These are phyloP conservation scores for Epinotia bilunana DNA, from an alignment of 2,888 invertebrate species.

Conservation along the genomic window DNA sequence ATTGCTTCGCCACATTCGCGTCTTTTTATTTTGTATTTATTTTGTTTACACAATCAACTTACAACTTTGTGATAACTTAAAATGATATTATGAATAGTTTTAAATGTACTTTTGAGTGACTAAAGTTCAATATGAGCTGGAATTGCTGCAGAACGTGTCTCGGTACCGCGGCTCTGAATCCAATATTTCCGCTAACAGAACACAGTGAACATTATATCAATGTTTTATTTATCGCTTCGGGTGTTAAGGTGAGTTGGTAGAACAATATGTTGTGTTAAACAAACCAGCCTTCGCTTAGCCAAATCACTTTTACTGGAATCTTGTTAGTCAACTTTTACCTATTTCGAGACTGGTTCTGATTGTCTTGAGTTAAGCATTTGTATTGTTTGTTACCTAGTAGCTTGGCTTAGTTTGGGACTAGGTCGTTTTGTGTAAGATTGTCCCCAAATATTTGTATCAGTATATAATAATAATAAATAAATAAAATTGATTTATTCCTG, in stretches of 20 bases:
- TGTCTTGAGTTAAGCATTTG: no score
- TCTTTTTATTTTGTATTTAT: conserved; percentile 28
- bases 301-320: not conserved
- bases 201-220: conserved; percentile 36
- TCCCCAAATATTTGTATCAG: no score
- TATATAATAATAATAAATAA: no score
- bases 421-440: no score
- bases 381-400: no score
- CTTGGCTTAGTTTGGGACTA: no score
- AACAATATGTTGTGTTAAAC: not conserved
- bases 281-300: not conserved
- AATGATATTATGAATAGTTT: conserved; percentile 1
- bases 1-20: not conserved
- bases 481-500: no score
- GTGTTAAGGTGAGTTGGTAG: conserved; percentile 28
- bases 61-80: conserved; percentile 28
- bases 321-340: not conserved
- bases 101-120: conserved; percentile 10
- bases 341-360: not conserved
- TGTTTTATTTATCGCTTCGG: conserved; percentile 41
- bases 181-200: conserved; percentile 37
- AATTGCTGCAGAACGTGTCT: conserved; percentile 41
- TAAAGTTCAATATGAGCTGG: conserved; percentile 29
- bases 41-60: not conserved
- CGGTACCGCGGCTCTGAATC: conserved; percentile 29